Percentiles rank a stretch among this genome's conserved stretches.
These are phyloP conservation scores for Salticus scenicus DNA, from an alignment of 2,888 invertebrate genomes.

Conservation along the genomic window DNA sequence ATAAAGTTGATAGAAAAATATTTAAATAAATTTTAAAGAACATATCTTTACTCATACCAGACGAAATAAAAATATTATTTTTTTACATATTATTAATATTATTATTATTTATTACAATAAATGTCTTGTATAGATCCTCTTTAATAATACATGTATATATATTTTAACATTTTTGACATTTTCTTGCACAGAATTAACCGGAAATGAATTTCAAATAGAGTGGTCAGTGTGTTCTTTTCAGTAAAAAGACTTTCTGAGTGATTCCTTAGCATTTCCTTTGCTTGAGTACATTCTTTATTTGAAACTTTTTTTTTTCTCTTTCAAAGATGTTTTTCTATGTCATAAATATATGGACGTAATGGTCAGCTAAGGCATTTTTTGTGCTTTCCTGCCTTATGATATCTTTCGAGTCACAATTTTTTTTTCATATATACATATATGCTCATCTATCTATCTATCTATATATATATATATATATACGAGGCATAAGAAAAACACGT, in stretches of 20 bases:
- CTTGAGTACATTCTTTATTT: not conserved
- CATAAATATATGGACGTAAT: conserved; percentile 8
- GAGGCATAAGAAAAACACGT: not conserved
- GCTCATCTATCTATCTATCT: not conserved
- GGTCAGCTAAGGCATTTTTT: not conserved
- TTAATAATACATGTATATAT: too few relatives aligned
- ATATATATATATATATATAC: not conserved
- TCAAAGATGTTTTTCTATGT: not conserved
- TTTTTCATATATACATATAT: too few relatives aligned
- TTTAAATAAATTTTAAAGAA: too few relatives aligned
- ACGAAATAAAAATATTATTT: too few relatives aligned
- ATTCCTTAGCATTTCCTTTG: not conserved
- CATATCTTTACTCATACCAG: too few relatives aligned
- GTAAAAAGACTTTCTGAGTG: not conserved
- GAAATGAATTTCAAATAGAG: not conserved
- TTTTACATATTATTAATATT: too few relatives aligned
- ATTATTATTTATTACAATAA: too few relatives aligned
- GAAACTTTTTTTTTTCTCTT: not conserved
- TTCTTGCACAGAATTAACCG: not conserved
- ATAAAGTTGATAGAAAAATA: too few relatives aligned
- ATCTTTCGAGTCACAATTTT: too few relatives aligned
- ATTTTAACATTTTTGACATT: too few relatives aligned
- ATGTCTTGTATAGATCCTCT: too few relatives aligned
- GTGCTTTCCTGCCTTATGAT: too few relatives aligned
- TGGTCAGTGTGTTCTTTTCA: not conserved